Evolutionary conservation across 2,888 invertebrate species (phyloP).

Genomic region (Lamellibrachia columna): DNA sequence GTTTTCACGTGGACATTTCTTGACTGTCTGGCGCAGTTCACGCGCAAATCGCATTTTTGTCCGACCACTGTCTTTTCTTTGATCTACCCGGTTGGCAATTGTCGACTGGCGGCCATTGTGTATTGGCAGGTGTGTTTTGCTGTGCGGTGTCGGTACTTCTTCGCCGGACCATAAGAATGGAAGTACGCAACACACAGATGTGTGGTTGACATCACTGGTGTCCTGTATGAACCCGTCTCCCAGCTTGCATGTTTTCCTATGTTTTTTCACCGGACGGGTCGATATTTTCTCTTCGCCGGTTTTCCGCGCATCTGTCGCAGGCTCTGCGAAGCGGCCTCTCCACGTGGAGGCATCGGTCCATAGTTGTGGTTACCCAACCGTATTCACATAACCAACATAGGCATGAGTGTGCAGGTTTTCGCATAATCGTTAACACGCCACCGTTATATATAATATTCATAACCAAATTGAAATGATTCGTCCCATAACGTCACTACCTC

Average conservation of each 20-base stretch:
- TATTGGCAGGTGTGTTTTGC: not conserved
- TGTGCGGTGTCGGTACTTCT: not conserved
- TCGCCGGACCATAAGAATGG: not conserved
- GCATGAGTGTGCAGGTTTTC: not conserved
- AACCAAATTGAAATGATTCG: not conserved
- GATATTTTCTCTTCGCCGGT: conserved; percentile 5
- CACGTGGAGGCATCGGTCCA: not conserved
- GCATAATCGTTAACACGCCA: not conserved
- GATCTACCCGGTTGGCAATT: not conserved
- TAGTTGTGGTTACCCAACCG: not conserved
- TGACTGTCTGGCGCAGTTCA: not conserved
- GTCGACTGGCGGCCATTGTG: not conserved
- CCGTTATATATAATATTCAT: not conserved
- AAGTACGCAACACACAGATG: not conserved
- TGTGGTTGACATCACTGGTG: not conserved
- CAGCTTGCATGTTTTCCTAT: not conserved
- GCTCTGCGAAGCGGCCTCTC: not conserved
- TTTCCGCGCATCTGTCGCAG: not conserved
- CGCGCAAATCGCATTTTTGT: not conserved
- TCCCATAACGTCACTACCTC: not conserved
- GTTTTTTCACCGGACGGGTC: not conserved
- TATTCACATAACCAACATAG: not conserved
- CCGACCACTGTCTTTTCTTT: not conserved
- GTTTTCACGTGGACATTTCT: not conserved
- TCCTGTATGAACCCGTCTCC: not conserved